A percentile compares a stretch with the other conserved stretches of the same genome.
Evolutionary conservation across 2,888 invertebrate genomes (phyloP).

Genomic region (Magallana nippona): DNA sequence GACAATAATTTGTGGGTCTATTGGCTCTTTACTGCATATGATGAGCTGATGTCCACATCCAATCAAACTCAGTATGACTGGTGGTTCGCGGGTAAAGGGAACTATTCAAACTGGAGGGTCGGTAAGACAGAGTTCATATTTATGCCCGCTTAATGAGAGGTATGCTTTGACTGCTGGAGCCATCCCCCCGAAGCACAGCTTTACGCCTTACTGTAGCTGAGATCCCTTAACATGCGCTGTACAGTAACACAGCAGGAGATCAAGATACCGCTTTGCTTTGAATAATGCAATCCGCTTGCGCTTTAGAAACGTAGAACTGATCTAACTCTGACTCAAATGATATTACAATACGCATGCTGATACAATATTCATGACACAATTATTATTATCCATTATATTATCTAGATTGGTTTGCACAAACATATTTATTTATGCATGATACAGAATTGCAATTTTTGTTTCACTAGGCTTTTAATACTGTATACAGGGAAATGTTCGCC

Average conservation of each 20-base stretch:
- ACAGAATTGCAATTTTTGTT: background rate
- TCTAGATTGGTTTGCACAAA: no score
- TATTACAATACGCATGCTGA: no score
- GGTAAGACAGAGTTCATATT: slow-evolving; percentile 16
- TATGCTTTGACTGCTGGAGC: background rate
- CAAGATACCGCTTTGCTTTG: no score
- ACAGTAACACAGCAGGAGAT: no score
- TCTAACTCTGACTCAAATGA: background rate
- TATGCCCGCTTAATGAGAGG: background rate
- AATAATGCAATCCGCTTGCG: background rate
- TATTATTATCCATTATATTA: no score
- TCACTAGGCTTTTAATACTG: background rate
- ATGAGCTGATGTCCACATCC: slow-evolving; percentile 29
- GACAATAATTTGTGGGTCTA: slow-evolving; percentile 34
- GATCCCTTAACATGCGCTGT: background rate
- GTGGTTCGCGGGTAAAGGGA: slow-evolving; percentile 29
- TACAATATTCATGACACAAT: no score
- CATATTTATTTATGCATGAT: background rate
- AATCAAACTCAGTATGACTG: slow-evolving; percentile 6
- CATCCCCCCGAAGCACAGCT: background rate
- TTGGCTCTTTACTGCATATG: slow-evolving; percentile 22
- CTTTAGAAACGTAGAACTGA: background rate
- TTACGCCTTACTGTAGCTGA: no score
- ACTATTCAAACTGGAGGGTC: slow-evolving; percentile 23
- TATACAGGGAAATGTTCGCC: no score